Conservation (phyloP, 2,888 invertebrate species). For the Drosophila percnosoma region DNA sequence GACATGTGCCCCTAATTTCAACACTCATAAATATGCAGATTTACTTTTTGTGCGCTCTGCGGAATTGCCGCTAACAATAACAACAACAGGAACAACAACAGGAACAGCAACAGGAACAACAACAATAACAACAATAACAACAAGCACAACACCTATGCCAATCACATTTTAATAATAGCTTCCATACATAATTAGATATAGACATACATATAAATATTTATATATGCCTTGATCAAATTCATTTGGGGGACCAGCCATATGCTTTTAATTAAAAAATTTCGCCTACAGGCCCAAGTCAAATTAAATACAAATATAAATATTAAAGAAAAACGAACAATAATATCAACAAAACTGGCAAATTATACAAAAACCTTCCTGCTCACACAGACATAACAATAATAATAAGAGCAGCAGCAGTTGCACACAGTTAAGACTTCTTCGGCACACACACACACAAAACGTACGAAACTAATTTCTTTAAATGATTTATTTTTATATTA, state of each 20-base stretch:
- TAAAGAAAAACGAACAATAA: conserved; percentile 41
- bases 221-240: conserved; percentile 25
- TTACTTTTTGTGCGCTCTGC: conserved; percentile 44
- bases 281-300: conserved; percentile 21
- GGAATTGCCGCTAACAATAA: conserved; percentile 10
- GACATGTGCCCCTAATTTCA: conserved; percentile 61
- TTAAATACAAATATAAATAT: conserved; percentile 47
- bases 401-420: conserved; percentile 21
- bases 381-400: conserved; percentile 46
- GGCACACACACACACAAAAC: not conserved
- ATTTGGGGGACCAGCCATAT: conserved; percentile 30
- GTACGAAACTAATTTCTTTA: not conserved
- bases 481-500: too few species aligned
- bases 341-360: conserved; percentile 46
- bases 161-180: conserved; percentile 32
- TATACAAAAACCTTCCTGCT: conserved; percentile 43
- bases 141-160: conserved; percentile 13
- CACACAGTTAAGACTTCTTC: conserved; percentile 8
- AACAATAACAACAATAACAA: not conserved
- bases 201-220: conserved; percentile 3
- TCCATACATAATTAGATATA: conserved; percentile 4
- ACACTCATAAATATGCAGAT: conserved; percentile 67
- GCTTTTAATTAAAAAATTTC: conserved; percentile 49
- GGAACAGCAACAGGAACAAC: not conserved
- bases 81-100: not conserved